Percentiles rank a stretch among this genome's conserved stretches.
These are phyloP conservation scores for Callaeas wilsoni DNA, from an alignment of 2,113 vertebrate genomes.

Conservation along the genomic window DNA sequence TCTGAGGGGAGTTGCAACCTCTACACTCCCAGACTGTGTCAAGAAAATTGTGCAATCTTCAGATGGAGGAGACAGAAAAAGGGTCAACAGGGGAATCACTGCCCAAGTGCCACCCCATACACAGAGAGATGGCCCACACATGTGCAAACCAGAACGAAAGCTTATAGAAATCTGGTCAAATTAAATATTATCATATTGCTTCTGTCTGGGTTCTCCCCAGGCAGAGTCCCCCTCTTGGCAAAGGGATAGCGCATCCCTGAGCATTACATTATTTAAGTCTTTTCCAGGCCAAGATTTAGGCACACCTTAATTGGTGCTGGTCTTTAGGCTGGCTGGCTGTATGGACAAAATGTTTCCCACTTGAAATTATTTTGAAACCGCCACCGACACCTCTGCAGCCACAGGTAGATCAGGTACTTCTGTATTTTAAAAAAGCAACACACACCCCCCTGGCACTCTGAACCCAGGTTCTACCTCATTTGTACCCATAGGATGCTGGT, in stretches of 20 bases:
- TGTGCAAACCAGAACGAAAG: neutral
- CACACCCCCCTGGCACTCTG: neutral
- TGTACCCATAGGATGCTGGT: conserved; percentile 29
- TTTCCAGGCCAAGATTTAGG: neutral
- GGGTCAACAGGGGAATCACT: neutral
- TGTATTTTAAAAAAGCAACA: neutral
- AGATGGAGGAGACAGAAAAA: neutral
- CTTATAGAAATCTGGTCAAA: neutral
- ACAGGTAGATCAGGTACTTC: neutral
- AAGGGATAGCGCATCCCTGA: neutral
- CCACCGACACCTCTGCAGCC: neutral
- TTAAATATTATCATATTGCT: neutral
- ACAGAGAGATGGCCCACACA: neutral
- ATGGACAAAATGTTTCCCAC: neutral
- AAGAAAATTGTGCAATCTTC: neutral
- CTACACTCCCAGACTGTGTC: neutral
- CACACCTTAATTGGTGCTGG: neutral
- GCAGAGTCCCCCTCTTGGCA: neutral
- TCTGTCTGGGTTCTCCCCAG: neutral
- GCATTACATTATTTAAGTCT: neutral
- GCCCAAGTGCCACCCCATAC: neutral
- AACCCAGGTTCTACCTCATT: neutral
- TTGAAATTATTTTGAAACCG: neutral
- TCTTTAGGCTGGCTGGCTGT: neutral
- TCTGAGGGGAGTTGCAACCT: neutral